Base-by-base conservation (phyloP, 2,113 vertebrate species). In the Hydrolagus affinis region DNA sequence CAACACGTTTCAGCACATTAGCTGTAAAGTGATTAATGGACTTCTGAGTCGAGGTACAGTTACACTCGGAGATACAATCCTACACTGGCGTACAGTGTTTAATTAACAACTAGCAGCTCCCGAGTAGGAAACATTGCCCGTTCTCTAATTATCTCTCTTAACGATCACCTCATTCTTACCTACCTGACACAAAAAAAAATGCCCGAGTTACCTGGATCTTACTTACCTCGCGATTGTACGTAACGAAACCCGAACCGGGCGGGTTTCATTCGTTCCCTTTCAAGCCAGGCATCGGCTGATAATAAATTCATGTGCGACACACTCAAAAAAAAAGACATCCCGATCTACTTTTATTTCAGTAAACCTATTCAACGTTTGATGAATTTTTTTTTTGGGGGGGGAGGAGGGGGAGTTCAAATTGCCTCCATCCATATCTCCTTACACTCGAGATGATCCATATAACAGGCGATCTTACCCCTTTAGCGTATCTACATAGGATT, bases 51-150 rank as follows among this genome's bases (percentile, higher is more conserved):
- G 91, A 89, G 91, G 91, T 95, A 93, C 91, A 90, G 93, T 96
- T 95, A 94, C 95, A 91, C 90, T 89, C 88, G n/a, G n/a, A 91
- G 92, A 91, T 89, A 95, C 89, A 94, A 92, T 92, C 87, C 86
- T 92, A 92, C 90, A 93, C 91, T 91, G 92, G 89, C 66, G n/a
- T n/a, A 87, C 85, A 85, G 89, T 90, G 90, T 80, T 96, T 97
- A 97, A 97, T 97, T 98, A 96, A 97, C 94, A 92, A 89, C 91
- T 88, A 93, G 91, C 88, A 86, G 94, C 93, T 92, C 86, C n/a
- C 76, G 66, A 83, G 62, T 83, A 66, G 78, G 17, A 83, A 83
- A 83, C 57, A 80, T 14, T 32, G 25, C 28, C 60, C 12, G 30
- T 83, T 83, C 91, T 93, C 91, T 93, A 93, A 95, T 93, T 93